phyloP scores from a whole-genome alignment of 2,797 vertebrate genomes.

The Thripadectes ignobilis region DNA sequence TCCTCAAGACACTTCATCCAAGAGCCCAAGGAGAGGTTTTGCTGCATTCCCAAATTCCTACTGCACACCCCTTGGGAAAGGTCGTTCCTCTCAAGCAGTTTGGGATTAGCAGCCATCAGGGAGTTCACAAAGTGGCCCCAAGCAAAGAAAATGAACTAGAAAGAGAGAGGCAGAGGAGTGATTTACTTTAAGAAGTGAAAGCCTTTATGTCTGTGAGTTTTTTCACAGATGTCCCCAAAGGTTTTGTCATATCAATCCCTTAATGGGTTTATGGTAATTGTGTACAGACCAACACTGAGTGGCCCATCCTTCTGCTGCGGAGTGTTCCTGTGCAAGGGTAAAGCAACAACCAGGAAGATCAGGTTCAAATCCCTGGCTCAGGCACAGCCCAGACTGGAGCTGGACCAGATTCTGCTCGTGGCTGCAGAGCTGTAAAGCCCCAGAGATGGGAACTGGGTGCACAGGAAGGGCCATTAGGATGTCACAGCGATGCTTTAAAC shows the following conservation, averaged over 20 bases:
- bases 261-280: slow-evolving; percentile 51
- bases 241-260: slow-evolving; percentile 50
- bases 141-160: background rate
- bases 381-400: background rate
- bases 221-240: background rate
- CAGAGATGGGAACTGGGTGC: background rate
- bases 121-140: background rate
- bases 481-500: background rate
- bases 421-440: background rate
- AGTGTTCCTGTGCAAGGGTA: background rate
- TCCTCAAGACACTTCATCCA: background rate
- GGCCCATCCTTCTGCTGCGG: background rate
- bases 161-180: background rate
- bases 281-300: background rate
- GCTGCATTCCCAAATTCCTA: background rate
- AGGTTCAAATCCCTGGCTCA: background rate
- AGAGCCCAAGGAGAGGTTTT: background rate
- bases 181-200: slow-evolving; percentile 23
- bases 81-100: background rate
- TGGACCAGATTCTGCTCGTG: accelerated
- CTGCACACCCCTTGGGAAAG: background rate
- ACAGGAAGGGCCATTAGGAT: background rate
- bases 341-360: background rate
- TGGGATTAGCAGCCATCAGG: background rate
- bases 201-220: background rate